Conservation (phyloP, 2,113 vertebrate genomes). For the Coryphaenoides rupestris region DNA sequence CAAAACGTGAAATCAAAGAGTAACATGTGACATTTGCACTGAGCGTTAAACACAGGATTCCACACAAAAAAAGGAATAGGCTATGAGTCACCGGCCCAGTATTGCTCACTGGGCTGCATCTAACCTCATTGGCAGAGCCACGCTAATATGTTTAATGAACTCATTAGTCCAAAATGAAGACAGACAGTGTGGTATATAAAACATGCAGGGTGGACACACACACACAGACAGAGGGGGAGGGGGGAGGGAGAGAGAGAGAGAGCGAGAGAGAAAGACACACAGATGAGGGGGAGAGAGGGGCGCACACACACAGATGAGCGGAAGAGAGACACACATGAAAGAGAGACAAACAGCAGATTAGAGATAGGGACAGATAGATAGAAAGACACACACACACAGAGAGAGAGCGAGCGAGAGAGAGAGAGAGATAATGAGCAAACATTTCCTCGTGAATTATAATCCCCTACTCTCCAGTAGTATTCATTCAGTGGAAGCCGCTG, state of each 20-base stretch:
- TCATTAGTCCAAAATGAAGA: conserved; percentile 70
- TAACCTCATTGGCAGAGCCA: conserved; percentile 55
- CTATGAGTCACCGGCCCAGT: conserved; percentile 37
- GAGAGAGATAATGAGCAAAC: too few species aligned
- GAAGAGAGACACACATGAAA: too few species aligned
- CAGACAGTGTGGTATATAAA: conserved; percentile 52
- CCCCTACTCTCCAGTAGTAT: too few species aligned
- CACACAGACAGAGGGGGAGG: conserved; percentile 4
- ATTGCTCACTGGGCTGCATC: conserved; percentile 32
- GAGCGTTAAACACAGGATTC: conserved; percentile 40
- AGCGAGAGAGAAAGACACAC: background rate
- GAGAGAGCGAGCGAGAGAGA: background rate
- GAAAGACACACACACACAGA: background rate
- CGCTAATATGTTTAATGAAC: conserved; percentile 68
- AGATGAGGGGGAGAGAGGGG: background rate
- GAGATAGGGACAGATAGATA: background rate
- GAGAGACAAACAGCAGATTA: background rate
- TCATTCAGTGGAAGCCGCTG: too few species aligned
- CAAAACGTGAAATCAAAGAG: conserved; percentile 17
- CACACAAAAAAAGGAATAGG: background rate
- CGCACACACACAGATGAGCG: background rate
- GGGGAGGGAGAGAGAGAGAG: conserved; percentile 24
- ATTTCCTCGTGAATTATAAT: too few species aligned
- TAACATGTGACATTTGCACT: conserved; percentile 27
- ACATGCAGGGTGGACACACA: conserved; percentile 34